A percentile compares a stretch with the other conserved stretches of the same genome.
Evolutionary conservation across 2,797 vertebrate genomes (phyloP).

Genomic region (Arremon aurantiirostris): DNA sequence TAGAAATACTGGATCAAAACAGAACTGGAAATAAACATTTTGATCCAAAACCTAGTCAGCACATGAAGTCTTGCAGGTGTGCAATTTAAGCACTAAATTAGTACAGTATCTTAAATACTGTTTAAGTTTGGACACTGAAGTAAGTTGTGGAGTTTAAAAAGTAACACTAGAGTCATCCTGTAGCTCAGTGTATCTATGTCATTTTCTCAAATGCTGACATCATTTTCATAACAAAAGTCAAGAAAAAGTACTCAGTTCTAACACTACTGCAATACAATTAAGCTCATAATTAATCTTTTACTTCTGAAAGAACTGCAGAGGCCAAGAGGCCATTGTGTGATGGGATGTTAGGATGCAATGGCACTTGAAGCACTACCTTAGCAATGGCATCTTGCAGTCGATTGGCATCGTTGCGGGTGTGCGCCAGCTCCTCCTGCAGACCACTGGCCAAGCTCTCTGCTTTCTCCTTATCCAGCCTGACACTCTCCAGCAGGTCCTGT

Average conservation of each 20-base stretch:
- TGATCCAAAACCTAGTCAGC: background rate
- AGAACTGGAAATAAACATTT: background rate
- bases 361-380: slow-evolving; percentile 78
- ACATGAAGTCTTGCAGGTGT: background rate
- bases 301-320: background rate
- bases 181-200: accelerated
- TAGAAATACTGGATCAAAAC: background rate
- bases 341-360: background rate
- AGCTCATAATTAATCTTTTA: background rate
- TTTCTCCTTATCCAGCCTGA: slow-evolving; percentile 90
- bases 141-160: background rate
- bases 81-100: background rate
- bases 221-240: background rate
- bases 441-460: slow-evolving; percentile 86
- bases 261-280: background rate
- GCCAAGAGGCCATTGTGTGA: background rate
- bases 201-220: background rate
- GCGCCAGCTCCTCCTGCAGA: slow-evolving; percentile 88
- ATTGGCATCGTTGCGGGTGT: slow-evolving; percentile 83
- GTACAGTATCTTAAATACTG: background rate
- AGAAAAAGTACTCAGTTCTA: background rate
- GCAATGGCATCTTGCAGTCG: slow-evolving; percentile 86
- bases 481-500: slow-evolving; percentile 89
- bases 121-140: background rate
- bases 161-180: background rate